phyloP scores from a whole-genome alignment of 2,888 invertebrate species.

The Synanthedon myopaeformis region DNA sequence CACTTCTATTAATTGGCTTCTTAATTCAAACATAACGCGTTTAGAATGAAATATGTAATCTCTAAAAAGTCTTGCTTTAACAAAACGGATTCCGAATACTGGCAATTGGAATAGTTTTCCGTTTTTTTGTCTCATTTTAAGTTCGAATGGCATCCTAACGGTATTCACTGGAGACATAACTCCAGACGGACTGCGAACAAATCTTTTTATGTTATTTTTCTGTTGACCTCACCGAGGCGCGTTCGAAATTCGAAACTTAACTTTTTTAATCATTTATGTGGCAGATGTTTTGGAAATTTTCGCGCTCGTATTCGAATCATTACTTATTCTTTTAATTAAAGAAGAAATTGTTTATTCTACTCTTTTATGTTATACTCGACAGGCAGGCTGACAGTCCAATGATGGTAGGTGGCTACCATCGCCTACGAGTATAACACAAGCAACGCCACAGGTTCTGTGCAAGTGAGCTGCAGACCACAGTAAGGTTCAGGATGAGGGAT shows the following conservation, averaged over 20 bases:
- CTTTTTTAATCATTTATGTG: slow-evolving; percentile 17
- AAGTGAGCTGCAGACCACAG: too few species aligned
- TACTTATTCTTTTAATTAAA: not conserved
- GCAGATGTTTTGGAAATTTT: not conserved
- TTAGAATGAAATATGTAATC: not conserved
- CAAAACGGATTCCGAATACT: slow-evolving; percentile 66
- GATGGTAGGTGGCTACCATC: too few species aligned
- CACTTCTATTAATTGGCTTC: too few species aligned
- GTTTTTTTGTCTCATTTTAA: slow-evolving; percentile 48
- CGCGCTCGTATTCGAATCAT: not conserved
- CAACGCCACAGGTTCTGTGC: too few species aligned
- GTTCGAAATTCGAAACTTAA: slow-evolving; percentile 39
- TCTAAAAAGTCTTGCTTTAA: slow-evolving; percentile 28
- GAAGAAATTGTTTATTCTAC: not conserved
- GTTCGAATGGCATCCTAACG: slow-evolving; percentile 63
- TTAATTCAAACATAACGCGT: too few species aligned
- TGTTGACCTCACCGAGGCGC: slow-evolving; percentile 48
- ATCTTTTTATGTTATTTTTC: slow-evolving; percentile 56
- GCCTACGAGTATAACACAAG: too few species aligned
- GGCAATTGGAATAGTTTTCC: slow-evolving; percentile 69
- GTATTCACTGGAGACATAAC: slow-evolving; percentile 62
- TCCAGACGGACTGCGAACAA: slow-evolving; percentile 48
- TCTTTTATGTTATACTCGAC: not conserved
- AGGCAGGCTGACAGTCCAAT: too few species aligned
- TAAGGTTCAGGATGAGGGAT: too few species aligned